Percentiles rank a stretch among this genome's conserved stretches.
These are phyloP conservation scores for Drosophila recens DNA, from an alignment of 2,888 invertebrate genomes.

Conservation along the genomic window DNA sequence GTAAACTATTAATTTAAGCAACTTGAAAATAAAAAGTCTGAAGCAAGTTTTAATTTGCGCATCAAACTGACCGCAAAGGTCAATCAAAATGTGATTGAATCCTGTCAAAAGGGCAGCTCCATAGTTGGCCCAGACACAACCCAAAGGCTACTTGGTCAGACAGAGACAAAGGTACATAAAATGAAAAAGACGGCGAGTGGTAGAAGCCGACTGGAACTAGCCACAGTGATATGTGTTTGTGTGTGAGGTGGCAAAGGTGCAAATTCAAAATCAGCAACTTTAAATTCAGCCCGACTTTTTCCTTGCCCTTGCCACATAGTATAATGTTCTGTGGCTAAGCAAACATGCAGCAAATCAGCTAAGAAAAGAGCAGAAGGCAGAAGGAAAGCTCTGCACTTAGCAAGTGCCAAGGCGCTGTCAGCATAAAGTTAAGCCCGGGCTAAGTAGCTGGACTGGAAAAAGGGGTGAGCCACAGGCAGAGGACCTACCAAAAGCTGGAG, in stretches of 20 bases:
- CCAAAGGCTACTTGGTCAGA: constrained; percentile 14
- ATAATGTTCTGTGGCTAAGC: constrained; percentile 30
- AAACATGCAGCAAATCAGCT: constrained; percentile 73
- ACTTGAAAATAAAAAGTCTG: too few species aligned
- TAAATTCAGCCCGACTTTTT: constrained; percentile 40
- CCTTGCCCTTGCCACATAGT: neutral
- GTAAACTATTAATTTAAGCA: too few species aligned
- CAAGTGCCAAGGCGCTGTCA: constrained; percentile 76
- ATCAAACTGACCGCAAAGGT: constrained; percentile 7
- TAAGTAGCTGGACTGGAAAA: constrained; percentile 63
- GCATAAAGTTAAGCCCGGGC: constrained; percentile 75
- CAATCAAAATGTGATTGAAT: constrained; percentile 35
- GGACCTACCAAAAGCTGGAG: constrained; percentile 8
- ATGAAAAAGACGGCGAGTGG: neutral
- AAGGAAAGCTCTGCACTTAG: constrained; percentile 60
- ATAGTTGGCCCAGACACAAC: constrained; percentile 5
- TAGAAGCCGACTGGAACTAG: neutral
- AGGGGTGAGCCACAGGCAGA: neutral
- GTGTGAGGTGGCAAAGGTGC: constrained; percentile 33
- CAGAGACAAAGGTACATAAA: constrained; percentile 4
- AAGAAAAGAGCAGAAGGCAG: constrained; percentile 21
- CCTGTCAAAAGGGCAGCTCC: constrained; percentile 20
- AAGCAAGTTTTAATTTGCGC: neutral
- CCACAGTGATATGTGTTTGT: constrained; percentile 11
- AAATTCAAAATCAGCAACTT: constrained; percentile 60